phyloP scores from a whole-genome alignment of 2,797 vertebrate genomes.

The Protonibea diacanthus region DNA sequence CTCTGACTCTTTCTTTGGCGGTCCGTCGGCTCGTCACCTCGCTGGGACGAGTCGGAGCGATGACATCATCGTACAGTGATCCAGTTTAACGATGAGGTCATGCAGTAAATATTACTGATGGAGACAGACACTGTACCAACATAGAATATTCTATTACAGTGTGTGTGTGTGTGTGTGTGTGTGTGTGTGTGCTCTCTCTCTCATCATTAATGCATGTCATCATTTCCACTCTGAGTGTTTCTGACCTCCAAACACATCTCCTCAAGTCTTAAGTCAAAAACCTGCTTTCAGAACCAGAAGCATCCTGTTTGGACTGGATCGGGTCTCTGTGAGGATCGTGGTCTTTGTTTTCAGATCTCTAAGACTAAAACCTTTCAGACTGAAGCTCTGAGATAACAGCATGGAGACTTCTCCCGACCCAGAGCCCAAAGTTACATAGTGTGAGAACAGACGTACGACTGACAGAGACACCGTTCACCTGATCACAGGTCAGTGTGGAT shows the following conservation, averaged over 20 bases:
- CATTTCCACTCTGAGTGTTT: constrained; percentile 47
- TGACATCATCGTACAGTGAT: constrained; percentile 53
- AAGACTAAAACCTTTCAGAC: neutral
- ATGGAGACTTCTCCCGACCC: too few species aligned
- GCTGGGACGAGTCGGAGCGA: neutral
- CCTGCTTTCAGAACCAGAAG: neutral
- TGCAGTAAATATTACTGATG: constrained; percentile 45
- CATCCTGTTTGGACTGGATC: neutral
- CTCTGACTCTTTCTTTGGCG: too few species aligned
- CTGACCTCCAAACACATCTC: constrained; percentile 23
- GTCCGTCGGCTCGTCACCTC: too few species aligned
- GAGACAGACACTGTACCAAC: constrained; percentile 29
- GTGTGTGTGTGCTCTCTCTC: constrained; percentile 11
- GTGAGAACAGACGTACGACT: too few species aligned
- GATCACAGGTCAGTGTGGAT: too few species aligned
- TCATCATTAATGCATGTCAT: constrained; percentile 66
- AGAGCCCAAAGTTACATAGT: too few species aligned
- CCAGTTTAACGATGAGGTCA: constrained; percentile 55
- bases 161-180: constrained; percentile 37
- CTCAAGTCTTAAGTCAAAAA: constrained; percentile 3
- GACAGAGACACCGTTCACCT: too few species aligned
- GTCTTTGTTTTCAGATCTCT: neutral
- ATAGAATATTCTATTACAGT: constrained; percentile 66
- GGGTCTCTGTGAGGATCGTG: neutral
- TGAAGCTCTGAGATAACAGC: neutral